These are phyloP conservation scores for Halichondria panicea DNA, from an alignment of 37 sponge, comb jelly and placozoan species.

Conservation along the genomic window DNA sequence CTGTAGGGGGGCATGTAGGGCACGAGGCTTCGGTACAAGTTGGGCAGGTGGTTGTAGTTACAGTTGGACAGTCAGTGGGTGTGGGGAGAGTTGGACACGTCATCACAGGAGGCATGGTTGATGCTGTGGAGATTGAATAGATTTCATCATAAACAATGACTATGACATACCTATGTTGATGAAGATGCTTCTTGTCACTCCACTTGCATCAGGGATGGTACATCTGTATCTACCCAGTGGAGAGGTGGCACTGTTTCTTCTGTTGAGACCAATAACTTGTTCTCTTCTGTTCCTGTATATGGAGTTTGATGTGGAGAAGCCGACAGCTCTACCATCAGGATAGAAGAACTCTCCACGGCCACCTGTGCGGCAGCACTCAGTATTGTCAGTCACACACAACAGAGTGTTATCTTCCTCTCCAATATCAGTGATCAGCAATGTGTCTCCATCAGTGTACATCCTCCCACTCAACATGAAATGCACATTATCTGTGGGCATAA, in stretches of 20 bases:
- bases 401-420: not conserved
- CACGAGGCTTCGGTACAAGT: no score
- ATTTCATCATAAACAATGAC: no score
- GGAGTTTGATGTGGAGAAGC: no score
- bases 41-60: no score
- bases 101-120: no score
- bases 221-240: not conserved
- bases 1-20: no score
- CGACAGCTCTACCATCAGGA: not conserved
- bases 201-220: not conserved
- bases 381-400: not conserved
- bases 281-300: conserved; percentile 1
- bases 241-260: not conserved
- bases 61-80: no score
- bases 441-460: not conserved
- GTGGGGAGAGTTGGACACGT: no score
- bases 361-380: not conserved
- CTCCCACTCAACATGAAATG: no score
- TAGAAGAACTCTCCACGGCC: conserved; percentile 2
- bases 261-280: not conserved
- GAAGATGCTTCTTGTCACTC: not conserved
- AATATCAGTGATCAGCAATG: conserved; percentile 12
- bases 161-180: conserved; percentile 14
- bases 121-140: no score
- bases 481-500: no score